Evolutionary conservation across 1,140 invertebrate genomes (phyloP).

Genomic region (Nylanderia fulva): DNA sequence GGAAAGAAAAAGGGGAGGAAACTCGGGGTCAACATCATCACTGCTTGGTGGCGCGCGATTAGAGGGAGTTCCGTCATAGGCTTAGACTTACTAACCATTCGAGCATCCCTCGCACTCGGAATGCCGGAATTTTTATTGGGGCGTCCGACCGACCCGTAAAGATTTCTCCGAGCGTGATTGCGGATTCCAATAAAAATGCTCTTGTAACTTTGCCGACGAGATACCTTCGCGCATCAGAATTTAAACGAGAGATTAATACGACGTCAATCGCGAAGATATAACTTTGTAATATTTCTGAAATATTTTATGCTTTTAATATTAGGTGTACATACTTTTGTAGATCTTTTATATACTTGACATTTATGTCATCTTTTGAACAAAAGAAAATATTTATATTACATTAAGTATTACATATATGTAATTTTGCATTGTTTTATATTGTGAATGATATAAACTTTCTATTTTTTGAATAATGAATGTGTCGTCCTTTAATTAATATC

Average conservation of each 20-base stretch:
- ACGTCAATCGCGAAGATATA: neutral
- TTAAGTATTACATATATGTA: too few relatives aligned
- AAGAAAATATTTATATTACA: too few relatives aligned
- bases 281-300: neutral
- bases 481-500: constrained; percentile 15
- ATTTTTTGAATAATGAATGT: neutral
- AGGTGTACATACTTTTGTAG: neutral
- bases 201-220: neutral
- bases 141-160: neutral
- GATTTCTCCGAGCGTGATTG: constrained; percentile 51
- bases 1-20: neutral
- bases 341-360: neutral
- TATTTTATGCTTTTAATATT: neutral
- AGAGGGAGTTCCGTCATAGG: constrained; percentile 58
- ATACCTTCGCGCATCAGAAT: neutral
- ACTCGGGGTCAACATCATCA: constrained; percentile 51
- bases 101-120: constrained; percentile 18
- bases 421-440: constrained; percentile 8
- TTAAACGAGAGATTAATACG: constrained; percentile 15
- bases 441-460: neutral
- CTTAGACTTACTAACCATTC: constrained; percentile 53
- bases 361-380: neutral
- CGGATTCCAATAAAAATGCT: constrained; percentile 1
- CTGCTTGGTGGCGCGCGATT: constrained; percentile 68
- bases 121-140: constrained; percentile 47